These are phyloP conservation scores for Cryptomyrus ogoouensis DNA, from an alignment of 2,113 vertebrate genomes.

Conservation along the genomic window DNA sequence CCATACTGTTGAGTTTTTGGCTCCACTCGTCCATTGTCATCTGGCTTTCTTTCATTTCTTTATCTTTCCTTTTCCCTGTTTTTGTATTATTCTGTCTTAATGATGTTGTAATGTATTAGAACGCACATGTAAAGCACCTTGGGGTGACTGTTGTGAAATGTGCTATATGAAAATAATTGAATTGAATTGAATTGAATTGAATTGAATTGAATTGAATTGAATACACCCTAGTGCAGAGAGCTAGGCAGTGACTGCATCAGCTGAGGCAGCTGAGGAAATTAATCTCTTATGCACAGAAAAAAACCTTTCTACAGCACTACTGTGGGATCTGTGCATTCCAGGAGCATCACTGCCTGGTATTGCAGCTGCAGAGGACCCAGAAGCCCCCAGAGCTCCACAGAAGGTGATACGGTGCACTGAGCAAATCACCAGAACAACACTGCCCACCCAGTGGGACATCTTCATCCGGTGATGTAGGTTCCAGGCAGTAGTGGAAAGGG, in stretches of 20 bases:
- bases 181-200: no score
- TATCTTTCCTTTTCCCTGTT: no score
- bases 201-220: no score
- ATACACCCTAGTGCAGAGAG: background rate
- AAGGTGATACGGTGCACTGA: background rate
- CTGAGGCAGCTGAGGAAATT: background rate
- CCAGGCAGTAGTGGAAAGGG: no score
- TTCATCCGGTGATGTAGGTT: no score
- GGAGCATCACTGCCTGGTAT: background rate
- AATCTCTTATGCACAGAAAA: background rate
- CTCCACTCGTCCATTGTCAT: no score
- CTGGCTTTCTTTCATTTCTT: no score
- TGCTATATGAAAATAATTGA: background rate
- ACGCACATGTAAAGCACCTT: background rate
- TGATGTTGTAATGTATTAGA: background rate
- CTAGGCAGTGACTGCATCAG: background rate
- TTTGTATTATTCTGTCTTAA: no score
- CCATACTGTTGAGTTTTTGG: no score
- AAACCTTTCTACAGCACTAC: background rate
- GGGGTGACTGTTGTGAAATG: background rate
- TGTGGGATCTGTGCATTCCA: background rate
- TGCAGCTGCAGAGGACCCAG: background rate
- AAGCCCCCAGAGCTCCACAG: background rate
- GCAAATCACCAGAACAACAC: background rate
- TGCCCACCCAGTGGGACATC: no score